Base-by-base conservation (phyloP, 2,797 vertebrate genomes). In the Anolis apletophallus region DNA sequence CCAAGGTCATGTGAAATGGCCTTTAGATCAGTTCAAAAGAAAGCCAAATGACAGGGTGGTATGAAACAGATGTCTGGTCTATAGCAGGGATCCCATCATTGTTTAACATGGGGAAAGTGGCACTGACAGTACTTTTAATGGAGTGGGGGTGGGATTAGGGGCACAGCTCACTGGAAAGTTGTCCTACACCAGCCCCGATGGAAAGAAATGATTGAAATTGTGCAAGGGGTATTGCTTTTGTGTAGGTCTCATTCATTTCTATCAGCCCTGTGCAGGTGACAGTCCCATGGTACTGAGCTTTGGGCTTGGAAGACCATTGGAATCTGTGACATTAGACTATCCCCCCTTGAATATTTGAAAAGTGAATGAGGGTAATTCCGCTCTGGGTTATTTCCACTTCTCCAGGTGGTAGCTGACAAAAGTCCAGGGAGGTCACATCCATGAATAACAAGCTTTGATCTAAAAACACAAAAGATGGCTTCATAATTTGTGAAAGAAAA, bases 391-490 rank as follows among this genome's bases (percentile, higher is more conserved):
- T 77, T 81, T 34, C 36, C 40, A 32, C 4, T 79, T 81, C 68
- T 86, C 87, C 87, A 87, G 81, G 77, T 90, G 87, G 72, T 88
- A 77, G 78, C 78, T 86, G 72, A 40, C 50, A 81, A 81, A 81
- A 88, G 81, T 64, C 52, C 21, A 83, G 73, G 54, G 68, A 90
- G 88, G 88, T 89, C 88, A 67, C 12, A 0, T 13, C 59, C 87
- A 88, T 34, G 68, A 91, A 90, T 32, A 7, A 52, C 68, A 90
- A 84, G 82, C 40, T 83, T 89, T 55, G 81, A 61, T 80, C 88
- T 16, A 74, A 81, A 84, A 86, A 88, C 82, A 88, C 87, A 90
- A 79, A 91, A 90, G 75, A 76, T 85, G 76, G 80, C 52, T 90
- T 88, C 84, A 83, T 86, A 83, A 83, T 74, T 86, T 86, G 81